Conservation (phyloP, 92 coral and sea anemone genomes). For the Palythoa caribaeorum region DNA sequence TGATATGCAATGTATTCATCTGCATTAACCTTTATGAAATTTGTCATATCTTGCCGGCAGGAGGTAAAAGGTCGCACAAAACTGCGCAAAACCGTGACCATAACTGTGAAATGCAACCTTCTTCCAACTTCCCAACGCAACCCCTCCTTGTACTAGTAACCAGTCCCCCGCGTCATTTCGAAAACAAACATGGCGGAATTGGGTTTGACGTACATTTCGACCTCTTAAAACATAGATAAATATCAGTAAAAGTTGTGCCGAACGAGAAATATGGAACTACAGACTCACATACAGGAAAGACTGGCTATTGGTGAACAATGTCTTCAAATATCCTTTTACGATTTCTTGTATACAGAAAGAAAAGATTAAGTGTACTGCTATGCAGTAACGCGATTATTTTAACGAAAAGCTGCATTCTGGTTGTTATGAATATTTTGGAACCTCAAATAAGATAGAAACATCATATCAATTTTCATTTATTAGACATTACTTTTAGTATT, state of each 20-base stretch:
- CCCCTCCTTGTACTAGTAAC: background rate
- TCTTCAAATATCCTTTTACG: conserved; percentile 41
- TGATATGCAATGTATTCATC: conserved; percentile 74
- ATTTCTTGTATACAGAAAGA: background rate
- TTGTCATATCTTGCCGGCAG: conserved; percentile 8
- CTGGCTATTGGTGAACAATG: conserved; percentile 35
- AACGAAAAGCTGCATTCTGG: background rate
- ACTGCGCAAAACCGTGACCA: background rate
- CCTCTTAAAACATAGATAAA: background rate
- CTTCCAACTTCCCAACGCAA: background rate
- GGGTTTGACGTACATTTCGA: background rate
- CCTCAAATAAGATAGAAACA: background rate
- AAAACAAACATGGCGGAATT: conserved; percentile 41
- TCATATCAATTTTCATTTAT: background rate
- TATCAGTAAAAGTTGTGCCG: background rate
- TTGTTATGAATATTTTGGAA: background rate
- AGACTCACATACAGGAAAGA: background rate
- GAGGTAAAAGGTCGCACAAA: background rate
- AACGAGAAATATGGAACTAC: conserved; percentile 16
- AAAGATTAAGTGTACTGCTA: background rate
- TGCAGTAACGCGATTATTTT: background rate
- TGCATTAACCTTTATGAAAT: conserved; percentile 36
- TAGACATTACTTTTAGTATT: too few relatives aligned
- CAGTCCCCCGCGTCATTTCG: conserved; percentile 6
- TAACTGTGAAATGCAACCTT: background rate